Evolutionary conservation across 2,888 invertebrate genomes (phyloP).

Genomic region (Caenorhabditis doughertyi): DNA sequence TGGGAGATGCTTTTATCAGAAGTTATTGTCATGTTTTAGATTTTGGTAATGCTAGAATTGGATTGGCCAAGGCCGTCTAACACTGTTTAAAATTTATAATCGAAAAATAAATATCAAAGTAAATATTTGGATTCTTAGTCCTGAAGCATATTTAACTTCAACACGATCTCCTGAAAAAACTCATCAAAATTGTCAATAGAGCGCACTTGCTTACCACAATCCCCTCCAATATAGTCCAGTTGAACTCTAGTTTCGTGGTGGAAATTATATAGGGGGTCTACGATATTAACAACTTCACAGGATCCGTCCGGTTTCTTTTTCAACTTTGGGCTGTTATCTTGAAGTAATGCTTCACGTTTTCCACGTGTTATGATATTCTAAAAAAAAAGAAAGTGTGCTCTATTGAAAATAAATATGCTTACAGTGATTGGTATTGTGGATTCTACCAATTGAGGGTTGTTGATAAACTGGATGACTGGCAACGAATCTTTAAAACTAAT

Average conservation of each 20-base stretch:
- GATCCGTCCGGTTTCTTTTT: neutral
- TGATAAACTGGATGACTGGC: neutral
- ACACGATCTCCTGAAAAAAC: too few species aligned
- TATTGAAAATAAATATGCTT: neutral
- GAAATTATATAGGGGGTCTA: neutral
- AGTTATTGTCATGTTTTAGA: slow-evolving; percentile 67
- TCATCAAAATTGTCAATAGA: too few species aligned
- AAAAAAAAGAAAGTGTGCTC: too few species aligned
- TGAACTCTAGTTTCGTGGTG: neutral
- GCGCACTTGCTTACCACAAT: slow-evolving; percentile 6
- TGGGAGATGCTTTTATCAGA: slow-evolving; percentile 69
- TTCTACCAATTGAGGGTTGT: neutral
- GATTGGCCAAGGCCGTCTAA: too few species aligned
- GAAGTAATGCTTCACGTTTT: neutral
- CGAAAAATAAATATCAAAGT: too few species aligned
- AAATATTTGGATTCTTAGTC: too few species aligned
- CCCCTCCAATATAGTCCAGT: neutral
- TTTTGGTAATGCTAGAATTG: slow-evolving; percentile 52
- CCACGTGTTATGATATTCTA: neutral
- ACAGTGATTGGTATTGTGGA: too few species aligned
- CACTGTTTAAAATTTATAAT: too few species aligned
- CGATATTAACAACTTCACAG: neutral
- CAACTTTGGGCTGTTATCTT: neutral
- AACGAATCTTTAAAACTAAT: neutral
- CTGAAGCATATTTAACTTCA: too few species aligned